Percentiles rank a stretch among this genome's conserved stretches.
These are phyloP conservation scores for Engraulis encrasicolus DNA, from an alignment of 2,113 vertebrate species.

Conservation along the genomic window DNA sequence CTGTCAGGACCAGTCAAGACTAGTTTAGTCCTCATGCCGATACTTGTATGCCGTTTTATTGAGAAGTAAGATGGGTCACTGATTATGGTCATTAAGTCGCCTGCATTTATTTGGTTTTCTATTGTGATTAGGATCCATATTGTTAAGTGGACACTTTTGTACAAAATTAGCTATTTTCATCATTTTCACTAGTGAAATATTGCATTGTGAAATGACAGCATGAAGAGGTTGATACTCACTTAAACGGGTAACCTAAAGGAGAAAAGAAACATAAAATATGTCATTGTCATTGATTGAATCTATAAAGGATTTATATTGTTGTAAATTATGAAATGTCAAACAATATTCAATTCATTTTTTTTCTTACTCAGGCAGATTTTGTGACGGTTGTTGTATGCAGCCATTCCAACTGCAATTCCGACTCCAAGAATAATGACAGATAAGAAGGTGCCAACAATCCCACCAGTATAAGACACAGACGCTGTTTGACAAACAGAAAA, in stretches of 20 bases:
- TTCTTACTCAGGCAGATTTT: conserved; percentile 71
- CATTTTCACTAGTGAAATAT: neutral
- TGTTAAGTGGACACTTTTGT: too few species aligned
- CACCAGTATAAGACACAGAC: conserved; percentile 63
- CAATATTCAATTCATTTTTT: too few species aligned
- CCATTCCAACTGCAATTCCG: conserved; percentile 59
- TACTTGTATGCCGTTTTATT: too few species aligned
- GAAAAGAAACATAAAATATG: neutral
- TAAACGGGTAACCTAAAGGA: neutral
- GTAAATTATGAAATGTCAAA: too few species aligned
- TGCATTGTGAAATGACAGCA: neutral
- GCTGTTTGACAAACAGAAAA: conserved; percentile 45
- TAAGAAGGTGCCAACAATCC: conserved; percentile 69
- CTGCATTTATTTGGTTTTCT: too few species aligned
- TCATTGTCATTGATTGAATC: neutral
- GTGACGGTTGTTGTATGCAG: conserved; percentile 65
- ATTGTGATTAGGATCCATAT: too few species aligned
- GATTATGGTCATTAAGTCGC: too few species aligned
- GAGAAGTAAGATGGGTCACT: too few species aligned
- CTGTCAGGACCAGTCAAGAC: too few species aligned
- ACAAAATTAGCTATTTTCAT: neutral
- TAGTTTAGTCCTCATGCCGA: too few species aligned
- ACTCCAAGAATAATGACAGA: conserved; percentile 64
- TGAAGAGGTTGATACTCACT: neutral
- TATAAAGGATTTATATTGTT: neutral